Conservation (phyloP, 2,888 invertebrate species). For the Himalopsyche tibetana region DNA sequence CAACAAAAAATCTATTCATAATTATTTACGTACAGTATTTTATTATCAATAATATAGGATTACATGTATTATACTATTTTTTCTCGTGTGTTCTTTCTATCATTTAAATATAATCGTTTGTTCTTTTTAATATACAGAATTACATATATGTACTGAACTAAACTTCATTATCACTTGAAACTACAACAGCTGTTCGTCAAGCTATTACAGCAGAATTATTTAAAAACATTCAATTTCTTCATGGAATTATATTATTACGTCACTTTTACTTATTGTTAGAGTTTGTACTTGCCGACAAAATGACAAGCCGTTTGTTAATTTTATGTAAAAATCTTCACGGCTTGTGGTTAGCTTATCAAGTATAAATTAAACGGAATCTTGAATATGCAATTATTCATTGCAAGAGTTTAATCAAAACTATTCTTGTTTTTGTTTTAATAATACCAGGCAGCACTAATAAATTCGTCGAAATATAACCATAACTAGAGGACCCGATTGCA, state of each 20-base stretch:
- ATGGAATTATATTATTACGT: neutral
- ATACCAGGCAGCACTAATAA: too few relatives aligned
- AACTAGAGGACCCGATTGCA: too few relatives aligned
- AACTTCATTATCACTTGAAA: neutral
- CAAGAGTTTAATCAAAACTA: too few relatives aligned
- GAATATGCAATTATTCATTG: neutral
- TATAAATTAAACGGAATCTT: neutral
- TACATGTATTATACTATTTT: neutral
- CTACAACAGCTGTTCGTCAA: neutral
- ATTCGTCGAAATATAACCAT: too few relatives aligned
- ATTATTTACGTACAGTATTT: too few relatives aligned
- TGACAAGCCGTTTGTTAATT: neutral
- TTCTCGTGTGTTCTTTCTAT: neutral
- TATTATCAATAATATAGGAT: too few relatives aligned
- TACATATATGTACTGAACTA: neutral
- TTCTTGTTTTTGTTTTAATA: too few relatives aligned
- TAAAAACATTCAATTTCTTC: conserved; percentile 15
- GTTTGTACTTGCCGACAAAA: neutral
- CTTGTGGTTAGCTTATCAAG: conserved; percentile 22
- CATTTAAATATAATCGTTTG: neutral
- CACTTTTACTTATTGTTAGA: neutral
- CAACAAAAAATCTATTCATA: too few relatives aligned
- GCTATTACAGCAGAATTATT: neutral
- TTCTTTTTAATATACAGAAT: neutral
- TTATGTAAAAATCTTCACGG: conserved; percentile 12